Conservation (phyloP, 1,140 invertebrate species). For the Sinella curviseta region DNA sequence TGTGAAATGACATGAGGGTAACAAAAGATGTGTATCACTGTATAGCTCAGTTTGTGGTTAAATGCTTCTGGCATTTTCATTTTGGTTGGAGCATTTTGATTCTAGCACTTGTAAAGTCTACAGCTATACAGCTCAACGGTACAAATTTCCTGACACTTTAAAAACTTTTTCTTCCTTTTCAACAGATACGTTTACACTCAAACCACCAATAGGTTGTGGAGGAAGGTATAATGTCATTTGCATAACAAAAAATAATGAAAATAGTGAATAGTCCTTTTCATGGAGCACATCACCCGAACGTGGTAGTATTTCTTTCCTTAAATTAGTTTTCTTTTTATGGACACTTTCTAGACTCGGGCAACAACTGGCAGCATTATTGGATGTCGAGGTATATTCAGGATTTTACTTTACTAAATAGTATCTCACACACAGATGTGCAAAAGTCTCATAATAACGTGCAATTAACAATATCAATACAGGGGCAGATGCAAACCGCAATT, state of each 20-base stretch:
- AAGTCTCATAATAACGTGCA: neutral
- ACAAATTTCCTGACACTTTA: neutral
- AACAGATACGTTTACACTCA: slow-evolving; percentile 31
- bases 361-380: neutral
- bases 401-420: neutral
- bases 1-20: too few relatives aligned
- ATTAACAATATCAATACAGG: neutral
- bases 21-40: neutral
- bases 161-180: neutral
- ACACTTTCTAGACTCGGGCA: slow-evolving; percentile 13
- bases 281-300: neutral
- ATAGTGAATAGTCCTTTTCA: neutral
- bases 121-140: too few relatives aligned
- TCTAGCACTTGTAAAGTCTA: too few relatives aligned
- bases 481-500: slow-evolving; percentile 69
- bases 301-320: neutral
- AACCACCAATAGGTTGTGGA: slow-evolving; percentile 63
- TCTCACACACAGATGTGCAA: neutral
- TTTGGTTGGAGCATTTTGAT: too few relatives aligned
- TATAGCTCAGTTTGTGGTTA: too few relatives aligned
- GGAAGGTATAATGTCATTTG: slow-evolving; percentile 62
- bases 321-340: neutral
- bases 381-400: slow-evolving; percentile 13
- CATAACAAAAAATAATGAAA: neutral
- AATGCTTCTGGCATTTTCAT: neutral